Base-by-base conservation (phyloP, 1,140 invertebrate genomes). In the Saccostrea glomerata region DNA sequence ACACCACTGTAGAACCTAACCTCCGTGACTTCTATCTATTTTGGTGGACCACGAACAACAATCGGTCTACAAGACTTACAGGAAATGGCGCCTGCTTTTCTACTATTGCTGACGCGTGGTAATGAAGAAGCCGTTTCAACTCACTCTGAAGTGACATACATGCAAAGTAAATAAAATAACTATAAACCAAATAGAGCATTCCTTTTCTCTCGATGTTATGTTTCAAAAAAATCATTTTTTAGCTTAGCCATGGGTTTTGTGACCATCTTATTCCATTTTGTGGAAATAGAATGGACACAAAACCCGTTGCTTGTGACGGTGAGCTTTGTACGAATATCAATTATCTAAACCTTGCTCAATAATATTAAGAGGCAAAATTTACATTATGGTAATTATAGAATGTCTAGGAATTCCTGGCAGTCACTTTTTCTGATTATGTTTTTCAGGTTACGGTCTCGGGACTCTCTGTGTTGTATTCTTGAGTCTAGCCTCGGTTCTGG, bases 361-460 rank as follows among this genome's bases (percentile, higher is more conserved):
- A 5, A 63, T n/a, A 5, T 6, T 20, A 60, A 20, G n/a, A 63
- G n/a, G 15, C 58, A 63, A n/a, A 63, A 63, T 63, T 17, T 20
- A 63, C 1, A n/a, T 2, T 20, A 17, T 63, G 58, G 5, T 20
- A 0, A 63, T 20, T 63, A 6, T 20, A 63, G n/a, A 20, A 63
- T 63, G 15, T 20, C 15, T 7, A 47, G 9, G 47, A 47, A 47
- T 47, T 47, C 47, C 47, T 47, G 47, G 9, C 47, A 47, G 47
- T 47, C 6, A 47, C 47, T 47, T 47, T 63, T 20, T 63, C 2
- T 0, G n/a, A 2, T 36, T 1, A 13, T 36, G 1, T 36, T 30
- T 30, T 73, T 30, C 30, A 95, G 95, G 90, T 3, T 95, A 95
- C 89, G 94, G 94, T 17, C 94, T 93, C 82, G 92, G 94, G 6